These are phyloP conservation scores for Forbesichthys agassizii DNA, from an alignment of 2,113 vertebrate genomes.

Conservation along the genomic window DNA sequence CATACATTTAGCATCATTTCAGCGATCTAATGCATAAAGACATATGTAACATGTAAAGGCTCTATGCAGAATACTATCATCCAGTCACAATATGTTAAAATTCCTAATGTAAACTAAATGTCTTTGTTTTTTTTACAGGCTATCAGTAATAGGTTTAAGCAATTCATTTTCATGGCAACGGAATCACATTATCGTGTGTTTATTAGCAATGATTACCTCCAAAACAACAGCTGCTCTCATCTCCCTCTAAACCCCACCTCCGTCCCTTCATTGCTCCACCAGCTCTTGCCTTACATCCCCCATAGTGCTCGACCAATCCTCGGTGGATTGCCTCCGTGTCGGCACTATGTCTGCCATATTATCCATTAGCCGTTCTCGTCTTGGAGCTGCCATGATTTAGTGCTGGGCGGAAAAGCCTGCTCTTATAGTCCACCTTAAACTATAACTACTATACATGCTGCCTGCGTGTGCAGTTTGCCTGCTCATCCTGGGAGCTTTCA, in stretches of 20 bases:
- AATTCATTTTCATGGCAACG: constrained; percentile 45
- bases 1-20: background rate
- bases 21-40: background rate
- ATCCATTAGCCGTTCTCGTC: constrained; percentile 59
- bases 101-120: too few relatives aligned
- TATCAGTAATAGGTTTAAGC: constrained; percentile 21
- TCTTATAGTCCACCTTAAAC: constrained; percentile 29
- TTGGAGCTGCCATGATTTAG: constrained; percentile 57
- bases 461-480: constrained; percentile 9
- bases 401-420: constrained; percentile 30
- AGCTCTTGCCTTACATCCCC: background rate
- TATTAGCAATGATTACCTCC: constrained; percentile 58
- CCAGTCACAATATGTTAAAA: too few relatives aligned
- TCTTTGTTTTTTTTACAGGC: constrained; percentile 17
- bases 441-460: constrained; percentile 16
- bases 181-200: constrained; percentile 56
- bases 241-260: constrained; percentile 38
- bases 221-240: constrained; percentile 64
- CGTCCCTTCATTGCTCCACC: constrained; percentile 19
- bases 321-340: constrained; percentile 42
- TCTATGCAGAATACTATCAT: background rate
- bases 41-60: background rate
- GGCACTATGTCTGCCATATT: constrained; percentile 45
- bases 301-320: constrained; percentile 31
- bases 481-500: constrained; percentile 13